Conservation (phyloP, 2,888 invertebrate species). For the Microctonus hyperodae region DNA sequence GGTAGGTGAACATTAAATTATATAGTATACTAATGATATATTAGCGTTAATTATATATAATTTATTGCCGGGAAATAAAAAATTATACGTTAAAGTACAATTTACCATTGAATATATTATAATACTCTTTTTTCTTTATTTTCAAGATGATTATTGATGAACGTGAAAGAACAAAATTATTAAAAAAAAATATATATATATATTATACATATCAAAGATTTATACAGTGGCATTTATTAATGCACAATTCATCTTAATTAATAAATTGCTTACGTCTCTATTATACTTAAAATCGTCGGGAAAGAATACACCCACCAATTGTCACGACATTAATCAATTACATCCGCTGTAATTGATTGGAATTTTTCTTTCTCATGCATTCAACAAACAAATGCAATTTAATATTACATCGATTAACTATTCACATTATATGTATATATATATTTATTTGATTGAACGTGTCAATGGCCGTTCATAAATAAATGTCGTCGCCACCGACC, state of each 20-base stretch:
- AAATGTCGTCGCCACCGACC: background rate
- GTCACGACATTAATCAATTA: background rate
- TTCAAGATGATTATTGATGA: no score
- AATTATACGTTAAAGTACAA: no score
- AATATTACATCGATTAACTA: background rate
- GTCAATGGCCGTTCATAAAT: background rate
- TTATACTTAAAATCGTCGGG: background rate
- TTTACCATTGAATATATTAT: no score
- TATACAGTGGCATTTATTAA: no score
- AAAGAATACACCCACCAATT: background rate
- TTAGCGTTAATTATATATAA: no score
- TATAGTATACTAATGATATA: no score
- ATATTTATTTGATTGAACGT: background rate
- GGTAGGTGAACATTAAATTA: conserved; percentile 68
- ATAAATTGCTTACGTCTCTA: conserved; percentile 11
- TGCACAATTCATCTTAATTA: conserved; percentile 3
- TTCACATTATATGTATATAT: background rate
- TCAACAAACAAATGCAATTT: no score
- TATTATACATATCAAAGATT: no score
- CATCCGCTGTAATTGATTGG: background rate
- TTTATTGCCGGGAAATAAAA: no score
- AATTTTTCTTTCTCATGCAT: background rate
- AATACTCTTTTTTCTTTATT: no score
- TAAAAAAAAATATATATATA: no score
- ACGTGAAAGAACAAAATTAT: no score